Conservation (phyloP, 1,140 invertebrate genomes). For the Camponotus vicinus region DNA sequence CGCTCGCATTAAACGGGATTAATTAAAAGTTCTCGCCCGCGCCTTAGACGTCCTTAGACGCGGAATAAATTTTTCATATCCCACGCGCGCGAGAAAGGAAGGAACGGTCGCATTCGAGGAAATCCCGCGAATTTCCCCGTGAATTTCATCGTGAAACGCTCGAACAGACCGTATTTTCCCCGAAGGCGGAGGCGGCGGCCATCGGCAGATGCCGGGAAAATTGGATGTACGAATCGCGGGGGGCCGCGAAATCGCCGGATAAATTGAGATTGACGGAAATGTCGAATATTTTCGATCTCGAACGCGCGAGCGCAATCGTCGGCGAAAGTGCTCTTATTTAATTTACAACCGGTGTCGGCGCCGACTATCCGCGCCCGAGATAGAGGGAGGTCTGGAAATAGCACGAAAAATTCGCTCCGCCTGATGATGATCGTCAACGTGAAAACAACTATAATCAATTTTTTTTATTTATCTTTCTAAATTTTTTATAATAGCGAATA, state of each 20-base stretch:
- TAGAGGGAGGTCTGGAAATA: conserved; percentile 1
- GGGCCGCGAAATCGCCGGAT: conserved; percentile 40
- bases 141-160: conserved; percentile 56
- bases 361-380: conserved; percentile 19
- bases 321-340: conserved; percentile 64
- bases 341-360: conserved; percentile 49
- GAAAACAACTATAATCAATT: not conserved
- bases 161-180: conserved; percentile 50
- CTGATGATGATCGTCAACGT: not conserved
- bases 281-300: conserved; percentile 62
- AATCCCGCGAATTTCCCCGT: conserved; percentile 28
- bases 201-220: conserved; percentile 53
- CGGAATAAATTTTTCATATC: conserved; percentile 56
- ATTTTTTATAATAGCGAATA: not conserved
- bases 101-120: not conserved
- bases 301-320: conserved; percentile 34
- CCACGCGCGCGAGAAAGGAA: not conserved
- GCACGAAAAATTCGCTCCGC: not conserved
- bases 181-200: conserved; percentile 43
- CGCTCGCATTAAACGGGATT: conserved; percentile 51
- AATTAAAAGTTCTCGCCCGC: conserved; percentile 56
- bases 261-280: conserved; percentile 65
- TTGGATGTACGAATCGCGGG: conserved; percentile 55
- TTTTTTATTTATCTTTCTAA: not conserved
- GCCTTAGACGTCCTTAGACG: not conserved